phyloP scores from a whole-genome alignment of 2,113 vertebrate species.

The Chamaea fasciata region DNA sequence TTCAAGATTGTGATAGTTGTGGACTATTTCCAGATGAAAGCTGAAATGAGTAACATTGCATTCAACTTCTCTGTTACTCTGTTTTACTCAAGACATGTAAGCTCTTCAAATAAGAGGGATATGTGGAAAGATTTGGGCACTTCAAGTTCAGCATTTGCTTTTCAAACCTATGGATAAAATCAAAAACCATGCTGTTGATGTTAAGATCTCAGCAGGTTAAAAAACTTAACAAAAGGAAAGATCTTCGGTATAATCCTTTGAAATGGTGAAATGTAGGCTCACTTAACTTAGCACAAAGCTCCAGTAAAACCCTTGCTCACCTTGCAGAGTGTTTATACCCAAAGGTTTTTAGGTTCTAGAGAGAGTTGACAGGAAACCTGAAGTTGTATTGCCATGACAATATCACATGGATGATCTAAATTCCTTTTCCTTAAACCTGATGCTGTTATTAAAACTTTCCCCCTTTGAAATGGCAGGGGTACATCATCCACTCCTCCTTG shows the following conservation, averaged over 20 bases:
- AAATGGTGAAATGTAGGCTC: neutral
- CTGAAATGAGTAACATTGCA: neutral
- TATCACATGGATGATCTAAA: neutral
- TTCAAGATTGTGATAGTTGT: neutral
- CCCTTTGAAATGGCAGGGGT: neutral
- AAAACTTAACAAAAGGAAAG: neutral
- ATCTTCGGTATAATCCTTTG: too few relatives aligned
- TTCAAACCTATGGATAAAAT: neutral
- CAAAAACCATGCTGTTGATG: fast-evolving
- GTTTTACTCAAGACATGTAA: neutral
- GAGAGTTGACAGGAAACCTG: neutral
- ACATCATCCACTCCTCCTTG: neutral
- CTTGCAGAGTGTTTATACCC: neutral
- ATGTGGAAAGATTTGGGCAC: neutral
- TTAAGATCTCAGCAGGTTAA: neutral
- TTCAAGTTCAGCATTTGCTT: neutral
- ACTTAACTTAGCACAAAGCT: neutral
- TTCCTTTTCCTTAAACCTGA: neutral
- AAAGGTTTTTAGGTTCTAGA: too few relatives aligned
- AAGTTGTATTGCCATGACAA: neutral
- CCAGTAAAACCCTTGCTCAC: neutral
- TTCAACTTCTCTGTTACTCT: neutral
- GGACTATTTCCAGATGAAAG: neutral
- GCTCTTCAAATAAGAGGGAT: neutral
- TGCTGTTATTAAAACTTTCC: neutral